Evolutionary conservation across 1,140 invertebrate species (phyloP), one percentile per base, ranked within the genome.

Genomic region (Steinernema feltiae): DNA sequence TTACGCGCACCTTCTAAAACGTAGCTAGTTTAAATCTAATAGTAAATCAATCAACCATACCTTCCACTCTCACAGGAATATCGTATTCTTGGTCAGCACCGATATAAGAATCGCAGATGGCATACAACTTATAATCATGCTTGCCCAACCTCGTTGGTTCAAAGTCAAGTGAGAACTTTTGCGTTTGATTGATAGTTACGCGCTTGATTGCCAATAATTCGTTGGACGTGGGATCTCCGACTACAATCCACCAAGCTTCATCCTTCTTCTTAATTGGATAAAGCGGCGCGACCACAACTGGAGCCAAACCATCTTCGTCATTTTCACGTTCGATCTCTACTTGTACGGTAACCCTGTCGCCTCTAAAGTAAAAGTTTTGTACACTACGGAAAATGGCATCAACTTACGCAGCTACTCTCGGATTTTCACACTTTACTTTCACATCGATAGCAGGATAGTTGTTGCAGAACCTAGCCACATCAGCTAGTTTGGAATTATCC

Each of bases 201-300:
- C 97, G 90, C 87, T 99, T 99, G 84, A 99, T 99, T 1, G 94
- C 97, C 0, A 98, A 89, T 18, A 99, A 88, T 0, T 94, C 94
- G 88, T 99, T 99, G 0, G 90, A 90, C 84, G 93, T 94, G 0
- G 94, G 93, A 87, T 98, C 96, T 0, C 97, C 96, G 84, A 99
- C 95, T 21, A 99, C 95, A 1, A 99, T 93, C 96, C 97, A 99
- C 97, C 97, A 99, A 46, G 95, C 95, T 89, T 99, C 97, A 87
- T 99, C 97, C 69, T 95, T 91, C 91, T 97, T 97, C 86, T 93
- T 92, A 90, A 94, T 93, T 15, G 97, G 96, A 89, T 97, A 99
- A 88, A 95, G 94, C 0, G 97, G 97, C 21, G 97, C 97, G 76
- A 99, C 94, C 1, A 99, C 96, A 0, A 94, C 94, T 18, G 96